phyloP scores from a whole-genome alignment of 2,797 vertebrate genomes.

The Phoebastria nigripes region DNA sequence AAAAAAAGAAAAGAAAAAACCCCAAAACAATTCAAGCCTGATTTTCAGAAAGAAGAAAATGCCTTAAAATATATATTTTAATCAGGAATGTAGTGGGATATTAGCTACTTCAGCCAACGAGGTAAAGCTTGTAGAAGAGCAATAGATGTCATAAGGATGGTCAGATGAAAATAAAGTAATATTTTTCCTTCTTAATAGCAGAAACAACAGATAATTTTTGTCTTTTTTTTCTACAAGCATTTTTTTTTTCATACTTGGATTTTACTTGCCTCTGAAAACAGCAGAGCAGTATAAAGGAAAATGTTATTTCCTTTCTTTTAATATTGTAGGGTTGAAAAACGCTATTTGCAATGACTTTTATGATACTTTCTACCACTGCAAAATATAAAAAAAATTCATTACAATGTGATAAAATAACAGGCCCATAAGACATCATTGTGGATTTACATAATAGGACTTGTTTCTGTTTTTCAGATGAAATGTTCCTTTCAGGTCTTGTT shows the following conservation, averaged over 20 bases:
- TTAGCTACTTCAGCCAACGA: not conserved
- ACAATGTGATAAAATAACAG: not conserved
- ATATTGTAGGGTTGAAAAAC: not conserved
- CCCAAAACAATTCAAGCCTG: not conserved
- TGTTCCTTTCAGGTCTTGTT: not conserved
- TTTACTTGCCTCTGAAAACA: not conserved
- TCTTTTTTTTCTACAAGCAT: not conserved
- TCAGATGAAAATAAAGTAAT: not conserved
- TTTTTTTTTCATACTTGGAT: not conserved
- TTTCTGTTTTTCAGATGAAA: not conserved
- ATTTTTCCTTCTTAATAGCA: not conserved
- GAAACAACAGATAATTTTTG: not conserved
- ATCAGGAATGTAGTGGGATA: not conserved
- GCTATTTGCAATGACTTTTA: not conserved
- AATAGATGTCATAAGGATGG: not conserved
- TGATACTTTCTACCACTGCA: not conserved
- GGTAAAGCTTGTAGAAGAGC: not conserved
- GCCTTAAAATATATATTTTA: not conserved
- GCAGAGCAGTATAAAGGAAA: not conserved
- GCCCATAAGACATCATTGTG: not conserved
- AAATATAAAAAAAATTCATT: not conserved
- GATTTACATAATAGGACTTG: not conserved
- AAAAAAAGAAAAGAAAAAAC: accelerated
- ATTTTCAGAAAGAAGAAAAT: not conserved
- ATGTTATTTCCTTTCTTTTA: not conserved